Evolutionary conservation across 2,113 vertebrate genomes (phyloP), one percentile per base, ranked within the genome.

Genomic region (Sakesphorus luctuosus): DNA sequence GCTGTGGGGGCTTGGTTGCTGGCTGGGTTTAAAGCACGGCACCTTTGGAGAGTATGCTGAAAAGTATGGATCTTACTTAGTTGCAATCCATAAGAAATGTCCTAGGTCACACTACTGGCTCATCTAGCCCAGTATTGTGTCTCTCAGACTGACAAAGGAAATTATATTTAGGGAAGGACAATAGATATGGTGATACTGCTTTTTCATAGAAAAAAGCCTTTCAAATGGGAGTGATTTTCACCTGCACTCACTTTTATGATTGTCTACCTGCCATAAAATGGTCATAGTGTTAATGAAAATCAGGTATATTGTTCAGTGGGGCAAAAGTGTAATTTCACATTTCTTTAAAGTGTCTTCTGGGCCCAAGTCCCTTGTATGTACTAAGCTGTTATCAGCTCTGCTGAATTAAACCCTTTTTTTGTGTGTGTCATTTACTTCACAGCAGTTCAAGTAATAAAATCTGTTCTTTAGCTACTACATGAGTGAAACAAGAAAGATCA

Each of bases 21-120:
- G 44, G 6, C 36, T 74, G 19, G 38, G 23, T 23, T 61, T 17
- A n/a, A 38, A 50, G 7, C 7, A 6, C 0, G 0, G 7, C 28
- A 19, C 5, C 15, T 93, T 68, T 75, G 25, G 25, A 13, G 12
- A 77, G 13, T 38, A 75, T 21, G 4, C 3, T 66, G 18, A 91
- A 38, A 15, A 72, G 29, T 25, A 69, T 26, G 14, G 25, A 44
- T 33, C 29, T 23, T 50, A 29, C 55, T 66, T 59, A 52, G 6
- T 38, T 67, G 14, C 24, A 93, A 38, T 36, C 59, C 24, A 10
- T 25, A 58, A 53, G 11, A 87, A 66, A 63, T 55, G 6, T 29
- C 11, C 43, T 67, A 35, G 44, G 19, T 40, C 19, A 67, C 19
- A 63, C 17, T 87, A 5, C 46, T 82, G 21, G 11, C 2, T 28